Conservation (phyloP, 2,888 invertebrate species). For the Sialis fuliginosa region DNA sequence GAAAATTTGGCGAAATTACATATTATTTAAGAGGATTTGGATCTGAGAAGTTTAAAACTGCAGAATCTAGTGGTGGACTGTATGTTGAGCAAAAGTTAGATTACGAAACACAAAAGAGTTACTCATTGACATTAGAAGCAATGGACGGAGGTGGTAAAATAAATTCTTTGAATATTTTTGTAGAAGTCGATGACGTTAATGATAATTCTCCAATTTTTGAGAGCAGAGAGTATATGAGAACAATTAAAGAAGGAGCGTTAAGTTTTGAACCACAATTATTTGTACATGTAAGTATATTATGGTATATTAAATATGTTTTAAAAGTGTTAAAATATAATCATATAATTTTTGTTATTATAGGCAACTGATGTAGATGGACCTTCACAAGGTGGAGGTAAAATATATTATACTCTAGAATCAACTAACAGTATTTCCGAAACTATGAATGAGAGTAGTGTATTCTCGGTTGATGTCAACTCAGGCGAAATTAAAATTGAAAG, state of each 20-base stretch:
- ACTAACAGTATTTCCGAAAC: slow-evolving; percentile 48
- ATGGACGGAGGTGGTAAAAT: slow-evolving; percentile 63
- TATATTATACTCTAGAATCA: slow-evolving; percentile 45
- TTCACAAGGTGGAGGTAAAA: slow-evolving; percentile 47
- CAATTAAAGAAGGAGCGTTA: slow-evolving; percentile 56
- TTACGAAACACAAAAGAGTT: slow-evolving; percentile 64
- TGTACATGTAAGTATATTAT: slow-evolving; percentile 32
- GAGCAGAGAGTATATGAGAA: slow-evolving; percentile 48
- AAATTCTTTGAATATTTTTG: slow-evolving; percentile 48
- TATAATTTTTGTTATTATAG: slow-evolving; percentile 18
- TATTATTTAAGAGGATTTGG: slow-evolving; percentile 66
- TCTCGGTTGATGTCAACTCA: slow-evolving; percentile 44
- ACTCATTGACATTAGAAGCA: slow-evolving; percentile 62
- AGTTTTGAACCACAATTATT: slow-evolving; percentile 65
- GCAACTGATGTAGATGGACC: slow-evolving; percentile 63
- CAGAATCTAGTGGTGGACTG: slow-evolving; percentile 45
- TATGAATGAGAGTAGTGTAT: slow-evolving; percentile 30
- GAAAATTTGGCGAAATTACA: slow-evolving; percentile 47
- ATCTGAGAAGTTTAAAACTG: slow-evolving; percentile 55
- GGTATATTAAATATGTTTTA: slow-evolving; percentile 10
- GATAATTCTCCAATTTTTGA: slow-evolving; percentile 62
- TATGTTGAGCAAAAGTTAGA: slow-evolving; percentile 47
- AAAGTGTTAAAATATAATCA: background rate
- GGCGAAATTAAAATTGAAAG: slow-evolving; percentile 51
- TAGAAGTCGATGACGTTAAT: slow-evolving; percentile 57